Percentiles rank a stretch among this genome's conserved stretches.
phyloP scores from a whole-genome alignment of 1,140 invertebrate species.

The Tetranychus urticae region DNA sequence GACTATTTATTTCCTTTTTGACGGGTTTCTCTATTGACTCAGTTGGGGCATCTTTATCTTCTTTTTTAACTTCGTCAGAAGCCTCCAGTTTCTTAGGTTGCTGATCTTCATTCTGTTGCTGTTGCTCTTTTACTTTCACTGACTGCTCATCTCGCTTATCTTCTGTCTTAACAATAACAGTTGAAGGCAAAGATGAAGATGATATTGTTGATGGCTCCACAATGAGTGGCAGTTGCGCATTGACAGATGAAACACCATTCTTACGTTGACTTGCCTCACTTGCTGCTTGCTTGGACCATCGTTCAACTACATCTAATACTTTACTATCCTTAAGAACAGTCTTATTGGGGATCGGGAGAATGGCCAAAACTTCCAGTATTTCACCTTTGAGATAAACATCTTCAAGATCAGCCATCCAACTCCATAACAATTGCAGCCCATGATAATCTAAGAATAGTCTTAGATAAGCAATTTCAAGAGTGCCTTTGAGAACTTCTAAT shows the following conservation, averaged over 20 bases:
- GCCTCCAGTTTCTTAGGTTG: too few species aligned
- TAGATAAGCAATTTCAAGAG: constrained; percentile 22
- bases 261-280: background rate
- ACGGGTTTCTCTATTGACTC: too few species aligned
- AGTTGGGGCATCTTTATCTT: too few species aligned
- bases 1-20: too few species aligned
- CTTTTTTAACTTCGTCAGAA: too few species aligned
- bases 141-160: background rate
- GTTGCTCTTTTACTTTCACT: background rate
- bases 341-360: constrained; percentile 71
- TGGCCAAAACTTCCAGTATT: constrained; percentile 23
- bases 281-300: constrained; percentile 31
- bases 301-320: constrained; percentile 45
- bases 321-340: constrained; percentile 77
- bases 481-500: constrained; percentile 35
- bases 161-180: background rate
- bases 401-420: constrained; percentile 55
- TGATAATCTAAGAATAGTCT: constrained; percentile 83
- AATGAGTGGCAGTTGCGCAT: background rate
- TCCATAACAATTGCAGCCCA: constrained; percentile 62
- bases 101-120: background rate
- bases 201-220: background rate
- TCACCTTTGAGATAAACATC: constrained; percentile 12
- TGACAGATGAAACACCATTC: background rate
- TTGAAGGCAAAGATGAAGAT: too few species aligned